These are phyloP conservation scores for Eupeodes corollae DNA, from an alignment of 1,140 invertebrate genomes.

Conservation along the genomic window DNA sequence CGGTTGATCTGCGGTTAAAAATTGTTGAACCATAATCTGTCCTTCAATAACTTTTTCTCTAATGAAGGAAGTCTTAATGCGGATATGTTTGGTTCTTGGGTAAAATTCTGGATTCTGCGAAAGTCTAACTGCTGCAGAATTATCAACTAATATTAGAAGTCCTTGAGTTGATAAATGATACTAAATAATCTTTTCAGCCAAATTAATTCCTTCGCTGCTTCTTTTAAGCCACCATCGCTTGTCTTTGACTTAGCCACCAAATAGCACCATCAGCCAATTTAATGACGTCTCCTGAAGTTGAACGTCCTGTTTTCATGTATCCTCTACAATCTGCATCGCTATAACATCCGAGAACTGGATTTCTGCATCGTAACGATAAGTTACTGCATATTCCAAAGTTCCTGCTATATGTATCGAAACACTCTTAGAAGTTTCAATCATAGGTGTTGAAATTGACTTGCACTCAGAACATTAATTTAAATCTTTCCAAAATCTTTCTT, in stretches of 20 bases:
- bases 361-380: constrained; percentile 17
- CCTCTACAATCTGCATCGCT: constrained; percentile 33
- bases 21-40: constrained; percentile 8
- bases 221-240: constrained; percentile 30
- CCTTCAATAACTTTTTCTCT: constrained; percentile 17
- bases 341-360: constrained; percentile 17
- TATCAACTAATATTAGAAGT: too few species aligned
- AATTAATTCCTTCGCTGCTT: constrained; percentile 32
- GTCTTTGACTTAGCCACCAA: constrained; percentile 30
- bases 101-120: constrained; percentile 34
- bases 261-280: constrained; percentile 23
- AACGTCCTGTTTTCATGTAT: constrained; percentile 22
- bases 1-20: constrained; percentile 12
- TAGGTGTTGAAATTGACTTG: constrained; percentile 30
- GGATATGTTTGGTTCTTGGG: constrained; percentile 36
- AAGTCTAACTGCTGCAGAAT: too few species aligned
- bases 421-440: constrained; percentile 27
- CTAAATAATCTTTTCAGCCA: constrained; percentile 20
- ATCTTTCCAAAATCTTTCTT: constrained; percentile 26
- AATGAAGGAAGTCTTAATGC: constrained; percentile 32
- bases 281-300: constrained; percentile 21
- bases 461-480: constrained; percentile 28
- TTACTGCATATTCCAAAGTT: constrained; percentile 20
- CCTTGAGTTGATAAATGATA: not conserved
- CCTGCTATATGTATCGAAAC: constrained; percentile 26